Base-by-base conservation (phyloP, 2,888 invertebrate species). In the Drosophila diplacantha region DNA sequence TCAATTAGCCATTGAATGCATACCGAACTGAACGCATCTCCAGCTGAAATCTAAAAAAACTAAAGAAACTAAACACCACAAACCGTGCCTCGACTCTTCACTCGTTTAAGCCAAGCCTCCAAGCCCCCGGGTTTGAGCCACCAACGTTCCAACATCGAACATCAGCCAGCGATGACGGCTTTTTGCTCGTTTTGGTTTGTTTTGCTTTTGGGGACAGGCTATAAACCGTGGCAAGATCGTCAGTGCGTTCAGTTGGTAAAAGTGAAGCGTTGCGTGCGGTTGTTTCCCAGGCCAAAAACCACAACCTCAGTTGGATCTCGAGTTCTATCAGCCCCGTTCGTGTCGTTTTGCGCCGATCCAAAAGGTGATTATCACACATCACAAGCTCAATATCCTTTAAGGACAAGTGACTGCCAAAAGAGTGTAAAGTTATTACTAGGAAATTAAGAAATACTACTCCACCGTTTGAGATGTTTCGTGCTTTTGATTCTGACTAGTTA, bases 201-300 rank as follows among this genome's bases (percentile, higher is more conserved):
- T 69, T 72, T 69, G 71, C 68, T 63, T 71, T 73, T 68, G 86
- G 84, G 85, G 86, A 86, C 85, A 87, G 85, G 87, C 87, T 88
- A 88, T 88, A 88, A 88, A 85, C 88, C 81, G 85, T 84, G 85
- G 85, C 84, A 86, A 85, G 85, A 85, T 85, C 84, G 85, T 80
- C 84, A 77, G 74, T 79, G 74, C 85, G 86, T 86, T 86, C 88
- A 88, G 88, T 88, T 86, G 84, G 85, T 86, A 85, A 85, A 86
- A 85, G 87, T 85, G 79, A 82, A 85, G 84, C 86, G 87, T 85
- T 85, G 79, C 86, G 85, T 86, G 84, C 86, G 87, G 87, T 83
- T 75, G 82, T 68, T 65, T 69, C 67, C 44, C 26, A 16, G n/a
- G 26, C 44, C 8, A 39, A 32, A 65, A 46, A 49, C 56, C 46